Conservation (phyloP, 2,888 invertebrate species). For the Nomada flava region DNA sequence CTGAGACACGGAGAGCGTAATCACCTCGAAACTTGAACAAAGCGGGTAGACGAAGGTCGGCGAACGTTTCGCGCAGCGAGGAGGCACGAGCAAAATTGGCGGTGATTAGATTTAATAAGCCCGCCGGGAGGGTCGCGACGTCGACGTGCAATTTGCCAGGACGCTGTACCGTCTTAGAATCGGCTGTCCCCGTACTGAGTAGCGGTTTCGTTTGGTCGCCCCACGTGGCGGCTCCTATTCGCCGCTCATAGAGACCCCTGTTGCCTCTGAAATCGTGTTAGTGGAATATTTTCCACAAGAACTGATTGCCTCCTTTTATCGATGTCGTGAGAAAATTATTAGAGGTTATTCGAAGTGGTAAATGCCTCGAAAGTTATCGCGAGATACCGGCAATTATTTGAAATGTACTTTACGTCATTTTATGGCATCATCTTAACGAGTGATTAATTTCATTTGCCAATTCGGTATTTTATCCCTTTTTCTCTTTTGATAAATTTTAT, state of each 20-base stretch:
- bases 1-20: conserved; percentile 34
- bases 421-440: no score
- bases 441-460: no score
- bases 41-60: conserved; percentile 45
- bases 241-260: conserved; percentile 27
- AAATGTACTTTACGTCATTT: not conserved
- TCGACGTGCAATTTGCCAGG: conserved; percentile 60
- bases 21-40: conserved; percentile 42
- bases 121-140: conserved; percentile 57
- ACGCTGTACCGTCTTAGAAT: conserved; percentile 51
- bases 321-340: not conserved
- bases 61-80: conserved; percentile 55
- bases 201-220: conserved; percentile 44
- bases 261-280: conserved; percentile 11
- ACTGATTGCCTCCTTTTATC: not conserved
- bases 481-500: no score
- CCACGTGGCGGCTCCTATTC: conserved; percentile 22
- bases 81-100: conserved; percentile 63
- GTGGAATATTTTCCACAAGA: conserved; percentile 20
- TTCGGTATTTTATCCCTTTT: no score
- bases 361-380: not conserved
- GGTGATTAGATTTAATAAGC: conserved; percentile 72
- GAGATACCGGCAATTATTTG: not conserved
- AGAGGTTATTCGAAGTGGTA: not conserved
- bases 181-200: conserved; percentile 51